Base-by-base conservation (phyloP, 2,113 vertebrate species). In the Pomatostomus ruficeps region DNA sequence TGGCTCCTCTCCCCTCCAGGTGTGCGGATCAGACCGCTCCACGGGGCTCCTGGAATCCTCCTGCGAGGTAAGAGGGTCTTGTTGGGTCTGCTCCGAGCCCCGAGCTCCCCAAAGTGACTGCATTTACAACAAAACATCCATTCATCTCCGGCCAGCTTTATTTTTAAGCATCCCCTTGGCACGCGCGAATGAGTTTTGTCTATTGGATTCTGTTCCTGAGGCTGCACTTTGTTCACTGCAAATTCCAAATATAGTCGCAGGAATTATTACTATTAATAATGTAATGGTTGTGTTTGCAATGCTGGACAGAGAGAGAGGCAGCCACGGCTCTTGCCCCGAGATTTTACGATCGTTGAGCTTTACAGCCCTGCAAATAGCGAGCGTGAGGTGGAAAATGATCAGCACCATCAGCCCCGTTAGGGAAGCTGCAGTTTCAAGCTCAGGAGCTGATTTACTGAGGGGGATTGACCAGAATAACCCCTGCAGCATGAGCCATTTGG, bases 91-190 rank as follows among this genome's bases (percentile, higher is more conserved):
- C 45, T 62, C 63, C 0, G 3, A 79, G 85, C 33, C 87, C 82
- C 31, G 46, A 79, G 35, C 71, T 89, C 91, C 33, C 52, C 83
- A 38, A 28, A 11, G 2, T 35, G 67, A 91, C 77, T 49, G 81
- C 87, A 35, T 91, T 96, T 80, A 58, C 85, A 84, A 89, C 91
- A 97, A 79, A 91, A 83, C 72, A 71, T 77, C 79, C 67, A 83
- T 93, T 97, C 75, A 88, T 90, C 85, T 80, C 68, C 68, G 42
- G 79, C 51, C 94, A 84, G 90, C 63, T 93, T 95, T 93, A 91
- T 94, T 97, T 93, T 88, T 91, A 94, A 96, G 91, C 85, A 42
- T 61, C 88, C 58, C 73, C 68, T 96, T 95, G 94, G 94, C 91
- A 89, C 5, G 24, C 9, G 0, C 65, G 45, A 91, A 17, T 84